These are phyloP conservation scores for Hesperia comma DNA, from an alignment of 2,888 invertebrate species.

Conservation along the genomic window DNA sequence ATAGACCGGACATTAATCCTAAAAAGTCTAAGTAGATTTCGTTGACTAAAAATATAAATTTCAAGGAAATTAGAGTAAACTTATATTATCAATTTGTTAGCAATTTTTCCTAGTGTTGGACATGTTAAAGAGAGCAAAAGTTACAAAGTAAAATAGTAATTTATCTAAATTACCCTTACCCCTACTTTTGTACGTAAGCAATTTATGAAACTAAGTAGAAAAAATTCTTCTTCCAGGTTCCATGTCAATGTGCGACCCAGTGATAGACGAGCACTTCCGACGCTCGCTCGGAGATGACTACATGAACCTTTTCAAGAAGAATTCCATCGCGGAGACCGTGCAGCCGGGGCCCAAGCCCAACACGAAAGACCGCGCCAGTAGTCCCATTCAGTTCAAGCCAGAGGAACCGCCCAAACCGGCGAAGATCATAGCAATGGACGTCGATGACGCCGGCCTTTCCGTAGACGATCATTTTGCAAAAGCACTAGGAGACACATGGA, in stretches of 20 bases:
- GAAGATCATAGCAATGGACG: constrained; percentile 83
- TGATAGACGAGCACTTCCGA: constrained; percentile 97
- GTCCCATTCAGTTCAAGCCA: constrained; percentile 74
- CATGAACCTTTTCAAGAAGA: constrained; percentile 87
- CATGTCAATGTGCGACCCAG: constrained; percentile 92
- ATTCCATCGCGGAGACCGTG: constrained; percentile 56
- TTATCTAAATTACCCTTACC: no score
- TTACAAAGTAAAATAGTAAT: no score
- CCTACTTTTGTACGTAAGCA: background rate
- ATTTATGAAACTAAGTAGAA: background rate
- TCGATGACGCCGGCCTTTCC: constrained; percentile 84
- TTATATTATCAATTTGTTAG: no score
- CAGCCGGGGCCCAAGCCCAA: constrained; percentile 68
- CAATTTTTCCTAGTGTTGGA: no score
- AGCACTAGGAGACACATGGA: constrained; percentile 94
- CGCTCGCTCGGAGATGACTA: constrained; percentile 94
- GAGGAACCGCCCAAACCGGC: constrained; percentile 68
- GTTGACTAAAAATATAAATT: no score
- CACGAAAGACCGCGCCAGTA: constrained; percentile 79
- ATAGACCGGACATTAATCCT: no score
- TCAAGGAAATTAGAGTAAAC: no score
- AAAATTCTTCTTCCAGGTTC: constrained; percentile 78
- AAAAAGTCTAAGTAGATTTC: no score
- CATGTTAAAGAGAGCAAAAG: no score
- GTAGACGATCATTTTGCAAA: constrained; percentile 97